Percentiles rank a stretch among this genome's conserved stretches.
phyloP scores from a whole-genome alignment of 2,888 invertebrate species.

The Calameuta pallipes region DNA sequence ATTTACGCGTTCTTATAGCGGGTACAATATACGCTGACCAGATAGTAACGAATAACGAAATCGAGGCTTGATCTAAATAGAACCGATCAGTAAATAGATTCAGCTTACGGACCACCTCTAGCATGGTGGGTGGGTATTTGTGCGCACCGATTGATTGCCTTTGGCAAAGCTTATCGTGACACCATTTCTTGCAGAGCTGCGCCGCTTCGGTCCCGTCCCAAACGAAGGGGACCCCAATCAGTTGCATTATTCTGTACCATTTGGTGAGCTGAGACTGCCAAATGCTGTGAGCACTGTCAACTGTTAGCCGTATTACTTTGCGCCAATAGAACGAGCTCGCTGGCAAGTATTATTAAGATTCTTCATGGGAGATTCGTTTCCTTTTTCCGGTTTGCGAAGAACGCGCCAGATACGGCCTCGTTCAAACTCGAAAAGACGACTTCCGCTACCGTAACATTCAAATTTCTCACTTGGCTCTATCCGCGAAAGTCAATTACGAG shows the following conservation, averaged over 20 bases:
- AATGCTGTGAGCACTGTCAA: slow-evolving; percentile 36
- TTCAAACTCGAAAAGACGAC: too few relatives aligned
- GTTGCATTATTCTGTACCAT: slow-evolving; percentile 36
- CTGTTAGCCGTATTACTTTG: not conserved
- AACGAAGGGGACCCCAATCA: slow-evolving; percentile 22
- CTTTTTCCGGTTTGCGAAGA: too few relatives aligned
- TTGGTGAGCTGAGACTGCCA: slow-evolving; percentile 34
- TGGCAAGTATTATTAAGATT: slow-evolving; percentile 5
- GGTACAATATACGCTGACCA: slow-evolving; percentile 18
- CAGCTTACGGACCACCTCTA: slow-evolving; percentile 46
- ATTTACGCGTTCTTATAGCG: not conserved
- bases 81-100: slow-evolving; percentile 65
- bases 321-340: slow-evolving; percentile 11
- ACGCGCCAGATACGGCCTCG: too few relatives aligned
- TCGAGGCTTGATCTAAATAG: slow-evolving; percentile 63
- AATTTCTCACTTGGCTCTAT: too few relatives aligned
- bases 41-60: slow-evolving; percentile 44
- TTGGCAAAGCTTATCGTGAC: slow-evolving; percentile 64
- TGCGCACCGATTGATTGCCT: slow-evolving; percentile 47
- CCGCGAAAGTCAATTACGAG: too few relatives aligned
- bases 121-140: slow-evolving; percentile 50
- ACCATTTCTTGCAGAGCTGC: slow-evolving; percentile 53
- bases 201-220: slow-evolving; percentile 24
- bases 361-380: too few relatives aligned
- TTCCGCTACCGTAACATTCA: too few relatives aligned